Evolutionary conservation across 2,113 vertebrate species (phyloP).

Genomic region (Redunca redunca): DNA sequence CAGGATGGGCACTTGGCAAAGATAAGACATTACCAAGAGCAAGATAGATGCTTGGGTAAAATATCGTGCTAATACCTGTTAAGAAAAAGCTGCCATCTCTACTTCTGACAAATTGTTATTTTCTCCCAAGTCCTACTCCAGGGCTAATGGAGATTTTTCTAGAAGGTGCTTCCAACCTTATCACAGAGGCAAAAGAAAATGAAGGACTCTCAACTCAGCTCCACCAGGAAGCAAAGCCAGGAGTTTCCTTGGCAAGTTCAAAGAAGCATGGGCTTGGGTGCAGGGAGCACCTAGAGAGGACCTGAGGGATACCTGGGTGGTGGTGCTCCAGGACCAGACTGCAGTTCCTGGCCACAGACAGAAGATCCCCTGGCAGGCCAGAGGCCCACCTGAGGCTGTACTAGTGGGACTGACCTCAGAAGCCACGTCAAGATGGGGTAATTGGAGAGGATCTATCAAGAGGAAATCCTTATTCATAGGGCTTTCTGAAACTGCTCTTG

Average conservation of each 20-base stretch:
- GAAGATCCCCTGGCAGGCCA: background rate
- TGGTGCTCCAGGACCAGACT: background rate
- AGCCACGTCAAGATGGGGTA: accelerated
- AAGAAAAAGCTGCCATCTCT: slow-evolving; percentile 73
- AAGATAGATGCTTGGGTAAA: slow-evolving; percentile 73
- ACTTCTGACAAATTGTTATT: background rate
- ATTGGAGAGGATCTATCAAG: background rate
- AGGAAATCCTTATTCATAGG: background rate
- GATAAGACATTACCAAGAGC: slow-evolving; percentile 75
- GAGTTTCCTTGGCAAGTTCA: background rate
- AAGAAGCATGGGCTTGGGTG: background rate
- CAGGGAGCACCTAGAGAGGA: background rate
- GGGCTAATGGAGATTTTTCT: slow-evolving; percentile 57
- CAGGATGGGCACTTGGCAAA: slow-evolving; percentile 74
- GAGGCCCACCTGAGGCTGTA: background rate
- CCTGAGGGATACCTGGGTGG: background rate
- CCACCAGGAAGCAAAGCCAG: background rate
- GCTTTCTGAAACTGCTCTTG: background rate
- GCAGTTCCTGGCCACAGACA: background rate
- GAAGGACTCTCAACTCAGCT: background rate
- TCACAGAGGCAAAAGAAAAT: background rate
- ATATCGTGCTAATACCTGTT: slow-evolving; percentile 75
- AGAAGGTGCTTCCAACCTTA: slow-evolving; percentile 47
- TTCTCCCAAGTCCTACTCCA: slow-evolving; percentile 49
- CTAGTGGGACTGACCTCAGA: background rate